A percentile compares a stretch with the other conserved stretches of the same genome.
Evolutionary conservation across 2,113 vertebrate species (phyloP).

Genomic region (Sminthopsis crassicaudata): DNA sequence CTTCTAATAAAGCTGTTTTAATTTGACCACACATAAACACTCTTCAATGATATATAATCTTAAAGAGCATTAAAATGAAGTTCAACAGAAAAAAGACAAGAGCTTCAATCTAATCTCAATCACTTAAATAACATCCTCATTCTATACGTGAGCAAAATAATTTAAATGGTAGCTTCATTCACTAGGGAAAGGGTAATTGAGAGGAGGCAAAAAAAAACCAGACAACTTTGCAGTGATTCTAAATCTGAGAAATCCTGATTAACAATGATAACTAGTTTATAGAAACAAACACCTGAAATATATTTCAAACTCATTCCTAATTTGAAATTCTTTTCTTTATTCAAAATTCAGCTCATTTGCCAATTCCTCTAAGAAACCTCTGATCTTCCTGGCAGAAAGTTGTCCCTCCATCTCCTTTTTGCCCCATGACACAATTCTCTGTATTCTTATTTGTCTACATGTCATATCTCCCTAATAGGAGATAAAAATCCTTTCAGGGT

Average conservation of each 20-base stretch:
- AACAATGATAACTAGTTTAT: not conserved
- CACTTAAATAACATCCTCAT: conserved; percentile 10
- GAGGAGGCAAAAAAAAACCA: not conserved
- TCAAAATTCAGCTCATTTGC: not conserved
- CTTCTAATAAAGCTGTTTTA: not conserved
- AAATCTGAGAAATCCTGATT: not conserved
- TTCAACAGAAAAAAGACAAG: conserved; percentile 43
- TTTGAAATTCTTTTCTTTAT: not conserved
- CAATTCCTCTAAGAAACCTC: not conserved
- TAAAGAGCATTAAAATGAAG: conserved; percentile 16
- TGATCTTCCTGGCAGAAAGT: not conserved
- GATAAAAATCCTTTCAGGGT: not conserved
- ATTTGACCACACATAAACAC: not conserved
- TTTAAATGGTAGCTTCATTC: conserved; percentile 22
- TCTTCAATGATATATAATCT: not conserved
- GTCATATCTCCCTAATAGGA: not conserved
- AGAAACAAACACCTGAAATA: not conserved
- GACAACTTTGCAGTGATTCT: not conserved
- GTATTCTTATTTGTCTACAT: conserved; percentile 25
- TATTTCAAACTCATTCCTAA: not conserved
- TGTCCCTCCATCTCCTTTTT: not conserved
- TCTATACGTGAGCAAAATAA: conserved; percentile 17
- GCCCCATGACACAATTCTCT: conserved; percentile 24
- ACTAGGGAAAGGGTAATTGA: conserved; percentile 1
- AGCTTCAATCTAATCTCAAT: not conserved